These are phyloP conservation scores for Anguilla pacifica DNA, from an alignment of 2,797 vertebrate genomes.

Conservation along the genomic window DNA sequence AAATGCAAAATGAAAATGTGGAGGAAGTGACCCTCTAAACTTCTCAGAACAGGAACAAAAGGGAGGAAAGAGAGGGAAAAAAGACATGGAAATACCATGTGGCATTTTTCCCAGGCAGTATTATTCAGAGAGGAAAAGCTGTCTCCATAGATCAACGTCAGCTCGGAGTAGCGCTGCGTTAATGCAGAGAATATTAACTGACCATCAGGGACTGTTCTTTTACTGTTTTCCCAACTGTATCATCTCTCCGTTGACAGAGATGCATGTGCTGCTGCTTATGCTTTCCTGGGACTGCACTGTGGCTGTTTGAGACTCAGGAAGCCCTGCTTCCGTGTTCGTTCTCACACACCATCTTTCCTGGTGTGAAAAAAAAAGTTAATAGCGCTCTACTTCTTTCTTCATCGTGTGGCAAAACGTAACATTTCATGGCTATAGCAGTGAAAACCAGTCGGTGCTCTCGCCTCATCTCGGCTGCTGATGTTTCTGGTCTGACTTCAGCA, in stretches of 20 bases:
- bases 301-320: background rate
- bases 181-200: slow-evolving; percentile 1
- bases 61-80: background rate
- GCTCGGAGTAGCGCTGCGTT: background rate
- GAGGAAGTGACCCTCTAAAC: slow-evolving; percentile 5
- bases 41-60: background rate
- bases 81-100: slow-evolving; percentile 2
- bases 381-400: background rate
- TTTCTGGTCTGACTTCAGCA: background rate
- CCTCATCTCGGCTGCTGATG: background rate
- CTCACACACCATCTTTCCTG: background rate
- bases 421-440: background rate
- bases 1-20: slow-evolving; percentile 3
- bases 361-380: background rate
- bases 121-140: slow-evolving; percentile 18
- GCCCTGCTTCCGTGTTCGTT: background rate
- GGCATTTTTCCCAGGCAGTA: slow-evolving; percentile 11
- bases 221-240: background rate
- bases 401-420: background rate
- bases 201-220: slow-evolving; percentile 15
- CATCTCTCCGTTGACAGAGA: slow-evolving; percentile 9
- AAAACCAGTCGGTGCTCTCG: background rate
- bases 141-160: slow-evolving; percentile 17
- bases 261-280: background rate
- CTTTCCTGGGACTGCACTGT: background rate